phyloP scores from a whole-genome alignment of 2,797 vertebrate genomes.

The Sebastiscus tertius region DNA sequence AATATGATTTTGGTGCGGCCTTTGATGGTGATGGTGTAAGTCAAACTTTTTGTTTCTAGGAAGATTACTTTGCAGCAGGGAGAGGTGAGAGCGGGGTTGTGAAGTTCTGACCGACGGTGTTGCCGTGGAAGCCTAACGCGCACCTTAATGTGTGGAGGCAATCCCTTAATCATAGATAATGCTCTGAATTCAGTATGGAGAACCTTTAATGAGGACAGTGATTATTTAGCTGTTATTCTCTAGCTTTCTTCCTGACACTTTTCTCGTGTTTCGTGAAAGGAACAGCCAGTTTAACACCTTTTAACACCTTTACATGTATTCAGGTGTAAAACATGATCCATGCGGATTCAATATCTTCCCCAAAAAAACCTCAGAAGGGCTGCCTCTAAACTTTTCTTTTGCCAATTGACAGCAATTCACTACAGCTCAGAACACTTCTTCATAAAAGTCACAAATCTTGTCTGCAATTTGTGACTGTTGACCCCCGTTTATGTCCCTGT shows the following conservation, averaged over 20 bases:
- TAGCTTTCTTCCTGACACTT: neutral
- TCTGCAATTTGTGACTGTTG: neutral
- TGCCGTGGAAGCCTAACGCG: too few species aligned
- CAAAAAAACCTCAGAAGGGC: neutral
- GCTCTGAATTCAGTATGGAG: accelerated
- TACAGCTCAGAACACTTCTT: neutral
- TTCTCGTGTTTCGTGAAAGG: neutral
- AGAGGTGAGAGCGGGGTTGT: neutral
- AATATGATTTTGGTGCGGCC: conserved; percentile 96
- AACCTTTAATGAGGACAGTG: conserved; percentile 6
- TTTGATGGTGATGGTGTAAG: conserved; percentile 98
- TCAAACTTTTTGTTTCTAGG: accelerated
- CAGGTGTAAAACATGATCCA: neutral
- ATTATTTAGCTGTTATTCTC: neutral
- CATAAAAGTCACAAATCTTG: neutral
- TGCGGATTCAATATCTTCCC: neutral
- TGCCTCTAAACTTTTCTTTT: neutral
- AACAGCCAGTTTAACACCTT: neutral
- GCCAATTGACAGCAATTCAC: neutral
- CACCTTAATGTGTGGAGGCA: too few species aligned
- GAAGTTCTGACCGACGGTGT: neutral
- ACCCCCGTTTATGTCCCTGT: neutral
- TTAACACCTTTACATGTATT: neutral
- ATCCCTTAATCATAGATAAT: too few species aligned
- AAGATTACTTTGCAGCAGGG: neutral